Conservation (phyloP, 2,113 vertebrate genomes). For the Dipodomys merriami region DNA sequence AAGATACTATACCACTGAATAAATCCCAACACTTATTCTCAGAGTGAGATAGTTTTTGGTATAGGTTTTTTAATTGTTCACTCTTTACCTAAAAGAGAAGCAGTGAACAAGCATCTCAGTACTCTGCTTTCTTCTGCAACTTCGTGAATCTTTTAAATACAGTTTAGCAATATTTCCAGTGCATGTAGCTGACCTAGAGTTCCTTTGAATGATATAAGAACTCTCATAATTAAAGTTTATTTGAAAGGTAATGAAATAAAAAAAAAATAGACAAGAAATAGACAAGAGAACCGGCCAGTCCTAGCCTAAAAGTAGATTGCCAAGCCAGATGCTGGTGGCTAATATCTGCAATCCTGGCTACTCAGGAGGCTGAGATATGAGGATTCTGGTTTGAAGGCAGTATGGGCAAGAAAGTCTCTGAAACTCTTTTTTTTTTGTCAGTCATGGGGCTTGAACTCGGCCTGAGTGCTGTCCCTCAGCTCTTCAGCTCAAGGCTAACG, state of each 20-base stretch:
- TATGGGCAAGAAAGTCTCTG: too few relatives aligned
- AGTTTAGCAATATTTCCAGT: slow-evolving; percentile 11
- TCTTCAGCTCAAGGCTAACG: too few relatives aligned
- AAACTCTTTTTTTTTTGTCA: too few relatives aligned
- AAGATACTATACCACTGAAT: neutral
- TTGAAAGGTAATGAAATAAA: neutral
- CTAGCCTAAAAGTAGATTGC: neutral
- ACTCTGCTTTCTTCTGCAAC: neutral
- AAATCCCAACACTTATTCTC: neutral
- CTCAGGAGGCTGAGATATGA: too few relatives aligned
- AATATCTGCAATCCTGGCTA: too few relatives aligned
- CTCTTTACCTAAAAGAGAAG: neutral
- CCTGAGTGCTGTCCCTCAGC: too few relatives aligned
- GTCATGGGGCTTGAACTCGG: too few relatives aligned
- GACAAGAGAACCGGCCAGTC: neutral
- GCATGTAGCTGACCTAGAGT: neutral
- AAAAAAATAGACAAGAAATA: neutral
- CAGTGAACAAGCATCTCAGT: neutral
- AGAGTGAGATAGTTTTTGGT: slow-evolving; percentile 7
- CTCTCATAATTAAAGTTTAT: neutral
- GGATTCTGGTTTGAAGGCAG: too few relatives aligned
- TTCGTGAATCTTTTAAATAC: slow-evolving; percentile 1
- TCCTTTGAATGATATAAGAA: neutral
- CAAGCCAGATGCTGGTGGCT: too few relatives aligned
- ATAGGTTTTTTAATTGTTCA: neutral